Evolutionary conservation across 2,113 vertebrate species (phyloP).

Genomic region (Prietella phreatophila): DNA sequence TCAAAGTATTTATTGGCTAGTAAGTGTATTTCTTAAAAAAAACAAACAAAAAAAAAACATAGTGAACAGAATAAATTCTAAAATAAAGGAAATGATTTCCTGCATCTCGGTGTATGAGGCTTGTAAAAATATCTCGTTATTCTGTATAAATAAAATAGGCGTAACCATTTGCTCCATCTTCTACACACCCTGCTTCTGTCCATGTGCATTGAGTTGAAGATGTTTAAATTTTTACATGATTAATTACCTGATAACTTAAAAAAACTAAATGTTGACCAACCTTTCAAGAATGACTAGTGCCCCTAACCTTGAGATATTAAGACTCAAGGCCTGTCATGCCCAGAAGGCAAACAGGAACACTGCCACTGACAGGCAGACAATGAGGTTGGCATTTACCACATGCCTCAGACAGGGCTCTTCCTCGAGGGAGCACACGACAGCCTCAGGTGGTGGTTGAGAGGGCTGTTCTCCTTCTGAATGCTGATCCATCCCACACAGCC

Average conservation of each 20-base stretch:
- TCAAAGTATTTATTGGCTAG: constrained; percentile 2
- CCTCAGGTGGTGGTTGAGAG: constrained; percentile 1
- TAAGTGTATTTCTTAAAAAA: background rate
- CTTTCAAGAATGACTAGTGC: background rate
- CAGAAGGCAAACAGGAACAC: constrained; percentile 90
- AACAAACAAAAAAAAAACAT: background rate
- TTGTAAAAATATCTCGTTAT: background rate
- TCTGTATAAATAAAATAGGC: background rate
- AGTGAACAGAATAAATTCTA: background rate
- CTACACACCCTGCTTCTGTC: background rate
- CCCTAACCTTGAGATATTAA: background rate
- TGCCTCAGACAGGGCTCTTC: constrained; percentile 72
- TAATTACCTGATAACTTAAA: background rate
- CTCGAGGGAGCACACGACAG: constrained; percentile 58
- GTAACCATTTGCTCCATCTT: background rate
- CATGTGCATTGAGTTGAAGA: background rate
- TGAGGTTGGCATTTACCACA: constrained; percentile 80
- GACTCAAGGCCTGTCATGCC: constrained; percentile 61
- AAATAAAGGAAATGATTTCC: background rate
- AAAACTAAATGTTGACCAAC: background rate
- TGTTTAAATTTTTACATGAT: background rate
- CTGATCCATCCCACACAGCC: constrained; percentile 89
- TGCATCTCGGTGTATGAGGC: background rate
- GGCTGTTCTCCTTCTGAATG: background rate
- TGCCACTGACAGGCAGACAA: constrained; percentile 75